A percentile compares a stretch with the other conserved stretches of the same genome.
These are phyloP conservation scores for Holocentrus rufus DNA, from an alignment of 2,797 vertebrate genomes.

Conservation along the genomic window DNA sequence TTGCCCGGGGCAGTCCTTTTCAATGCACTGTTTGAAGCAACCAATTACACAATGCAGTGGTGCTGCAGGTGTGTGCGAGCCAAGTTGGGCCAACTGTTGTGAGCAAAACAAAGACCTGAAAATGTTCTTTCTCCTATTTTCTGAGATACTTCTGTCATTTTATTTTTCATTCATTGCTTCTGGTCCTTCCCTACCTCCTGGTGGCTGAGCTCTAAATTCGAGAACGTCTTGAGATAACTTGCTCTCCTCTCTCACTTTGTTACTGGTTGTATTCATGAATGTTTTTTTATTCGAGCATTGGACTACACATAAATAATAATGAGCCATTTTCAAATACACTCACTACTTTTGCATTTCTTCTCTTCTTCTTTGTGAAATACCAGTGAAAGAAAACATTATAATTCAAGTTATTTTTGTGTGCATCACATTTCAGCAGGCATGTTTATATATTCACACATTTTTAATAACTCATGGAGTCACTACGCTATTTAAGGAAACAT, in stretches of 20 bases:
- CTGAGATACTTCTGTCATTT: neutral
- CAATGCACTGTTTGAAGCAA: constrained; percentile 56
- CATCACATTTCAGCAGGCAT: constrained; percentile 4
- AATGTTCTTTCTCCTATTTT: constrained; percentile 14
- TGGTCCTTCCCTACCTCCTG: neutral
- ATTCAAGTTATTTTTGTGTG: neutral
- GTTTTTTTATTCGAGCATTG: neutral
- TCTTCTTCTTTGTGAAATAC: neutral
- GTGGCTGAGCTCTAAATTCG: constrained; percentile 14
- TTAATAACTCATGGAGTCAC: neutral
- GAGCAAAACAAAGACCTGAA: constrained; percentile 50
- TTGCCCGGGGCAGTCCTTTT: constrained; percentile 57
- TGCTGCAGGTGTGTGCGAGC: constrained; percentile 53
- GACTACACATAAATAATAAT: too few species aligned
- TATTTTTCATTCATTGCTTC: constrained; percentile 10
- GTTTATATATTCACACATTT: neutral
- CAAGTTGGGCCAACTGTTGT: constrained; percentile 43
- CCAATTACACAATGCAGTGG: constrained; percentile 58
- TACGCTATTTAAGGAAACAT: neutral
- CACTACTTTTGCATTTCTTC: constrained; percentile 8
- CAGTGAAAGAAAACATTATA: neutral
- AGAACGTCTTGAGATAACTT: neutral
- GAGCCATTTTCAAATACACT: neutral
- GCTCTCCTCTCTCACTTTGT: too few species aligned
- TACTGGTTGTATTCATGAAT: neutral